Evolutionary conservation across 2,888 invertebrate genomes (phyloP), one percentile per base, ranked within the genome.

Genomic region (Aphidius colemani): DNA sequence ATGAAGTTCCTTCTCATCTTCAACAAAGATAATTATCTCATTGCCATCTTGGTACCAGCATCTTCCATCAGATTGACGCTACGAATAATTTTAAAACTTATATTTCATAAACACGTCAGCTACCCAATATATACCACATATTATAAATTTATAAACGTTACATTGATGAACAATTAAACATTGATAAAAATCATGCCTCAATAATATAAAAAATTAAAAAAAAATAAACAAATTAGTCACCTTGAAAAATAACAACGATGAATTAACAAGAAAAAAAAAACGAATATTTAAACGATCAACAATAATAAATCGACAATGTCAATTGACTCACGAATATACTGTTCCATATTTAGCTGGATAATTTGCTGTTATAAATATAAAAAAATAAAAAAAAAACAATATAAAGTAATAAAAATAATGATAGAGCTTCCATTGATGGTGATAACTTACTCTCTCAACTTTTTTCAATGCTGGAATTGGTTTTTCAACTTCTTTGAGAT

Each of bases 401-500:
- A 43, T 53, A 53, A n/a, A 53, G 7, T 53, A n/a, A 46, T 48
- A 46, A 30, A 30, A n/a, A 43, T 48, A 46, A n/a, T 11, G 40
- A n/a, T n/a, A n/a, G 30, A 30, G 30, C 5, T 30, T 3, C 3
- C 30, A 30, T 30, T 30, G 5, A 30, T 40, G 11, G 46, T 55
- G 9, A 18, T n/a, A 65, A 82, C 87, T 85, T 90, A 96, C 95
- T 93, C 89, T 94, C 87, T 96, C 95, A 67, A 95, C 94, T 88
- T 95, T 95, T 85, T 95, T 95, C 74, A 95, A 88, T 53, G 91
- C 88, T 71, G 94, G 94, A 74, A 90, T 85, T 69, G 93, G 94
- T 82, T 93, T 93, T 79, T 95, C 95, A 18, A 89, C 89, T 85
- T 95, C 94, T 84, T 97, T 97, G 66, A 98, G 88, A 75, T 95